phyloP scores from a whole-genome alignment of 1,140 invertebrate species.

The Hyles euphorbiae region DNA sequence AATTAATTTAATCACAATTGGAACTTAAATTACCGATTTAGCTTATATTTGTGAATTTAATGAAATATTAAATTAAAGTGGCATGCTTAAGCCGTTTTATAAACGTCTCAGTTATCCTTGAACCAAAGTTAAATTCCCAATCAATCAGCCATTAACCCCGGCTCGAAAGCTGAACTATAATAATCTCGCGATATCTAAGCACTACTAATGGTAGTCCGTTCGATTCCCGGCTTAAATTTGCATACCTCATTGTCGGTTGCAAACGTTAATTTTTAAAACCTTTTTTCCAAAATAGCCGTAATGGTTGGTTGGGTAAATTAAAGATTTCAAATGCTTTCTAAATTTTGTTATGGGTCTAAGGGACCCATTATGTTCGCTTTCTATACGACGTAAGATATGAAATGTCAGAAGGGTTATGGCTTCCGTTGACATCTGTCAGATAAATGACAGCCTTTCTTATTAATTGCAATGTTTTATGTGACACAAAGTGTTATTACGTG shows the following conservation, averaged over 20 bases:
- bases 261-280: slow-evolving; percentile 33
- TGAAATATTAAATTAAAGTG: too few species aligned
- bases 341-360: slow-evolving; percentile 12
- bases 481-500: too few species aligned
- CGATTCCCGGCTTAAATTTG: slow-evolving; percentile 34
- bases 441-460: slow-evolving; percentile 4
- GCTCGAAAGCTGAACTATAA: neutral
- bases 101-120: neutral
- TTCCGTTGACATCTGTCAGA: too few species aligned
- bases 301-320: slow-evolving; percentile 31
- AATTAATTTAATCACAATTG: too few species aligned
- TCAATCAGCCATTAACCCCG: slow-evolving; percentile 18
- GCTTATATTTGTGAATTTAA: too few species aligned
- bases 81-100: too few species aligned
- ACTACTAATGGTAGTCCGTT: slow-evolving; percentile 37
- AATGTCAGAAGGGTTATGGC: too few species aligned
- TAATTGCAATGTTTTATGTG: slow-evolving; percentile 1
- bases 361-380: slow-evolving; percentile 8
- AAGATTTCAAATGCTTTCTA: slow-evolving; percentile 34
- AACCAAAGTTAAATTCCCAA: slow-evolving; percentile 13
- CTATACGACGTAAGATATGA: neutral
- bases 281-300: slow-evolving; percentile 20
- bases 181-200: slow-evolving; percentile 1
- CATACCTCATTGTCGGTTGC: slow-evolving; percentile 51
- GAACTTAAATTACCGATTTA: too few species aligned